Percentiles rank a stretch among this genome's conserved stretches.
Evolutionary conservation across 2,113 vertebrate species (phyloP).

Genomic region (Alectura lathami): DNA sequence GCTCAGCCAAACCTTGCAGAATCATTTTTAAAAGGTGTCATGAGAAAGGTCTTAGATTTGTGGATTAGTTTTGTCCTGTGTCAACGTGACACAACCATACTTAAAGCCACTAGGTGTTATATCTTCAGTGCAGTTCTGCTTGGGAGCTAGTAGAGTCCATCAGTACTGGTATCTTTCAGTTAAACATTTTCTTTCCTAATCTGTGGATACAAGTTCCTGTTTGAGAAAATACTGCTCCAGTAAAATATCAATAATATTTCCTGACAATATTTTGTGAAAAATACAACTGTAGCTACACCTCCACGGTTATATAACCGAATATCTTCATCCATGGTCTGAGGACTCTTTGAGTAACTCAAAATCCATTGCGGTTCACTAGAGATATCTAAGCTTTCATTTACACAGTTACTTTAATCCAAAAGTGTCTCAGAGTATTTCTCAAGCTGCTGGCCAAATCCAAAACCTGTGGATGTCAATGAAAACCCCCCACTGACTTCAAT

Average conservation of each 20-base stretch:
- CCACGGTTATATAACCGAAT: neutral
- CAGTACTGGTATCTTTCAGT: neutral
- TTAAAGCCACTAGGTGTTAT: neutral
- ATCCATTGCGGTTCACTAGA: neutral
- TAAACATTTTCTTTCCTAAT: neutral
- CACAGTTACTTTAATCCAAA: neutral
- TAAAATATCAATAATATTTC: neutral
- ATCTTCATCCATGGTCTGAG: neutral
- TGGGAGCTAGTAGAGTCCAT: neutral
- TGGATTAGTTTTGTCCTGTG: neutral
- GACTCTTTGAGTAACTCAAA: neutral
- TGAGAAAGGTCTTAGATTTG: neutral
- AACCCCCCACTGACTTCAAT: neutral
- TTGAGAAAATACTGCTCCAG: neutral
- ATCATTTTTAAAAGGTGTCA: neutral
- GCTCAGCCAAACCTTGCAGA: neutral
- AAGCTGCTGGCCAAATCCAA: neutral
- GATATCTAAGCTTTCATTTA: neutral
- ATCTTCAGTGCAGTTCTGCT: accelerated
- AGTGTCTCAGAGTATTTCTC: neutral
- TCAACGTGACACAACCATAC: neutral
- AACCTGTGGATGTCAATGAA: neutral
- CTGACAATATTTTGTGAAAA: neutral
- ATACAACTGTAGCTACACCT: neutral
- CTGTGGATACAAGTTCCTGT: neutral